These are phyloP conservation scores for Labeo calbasu DNA, from an alignment of 2,797 vertebrate species.

Conservation along the genomic window DNA sequence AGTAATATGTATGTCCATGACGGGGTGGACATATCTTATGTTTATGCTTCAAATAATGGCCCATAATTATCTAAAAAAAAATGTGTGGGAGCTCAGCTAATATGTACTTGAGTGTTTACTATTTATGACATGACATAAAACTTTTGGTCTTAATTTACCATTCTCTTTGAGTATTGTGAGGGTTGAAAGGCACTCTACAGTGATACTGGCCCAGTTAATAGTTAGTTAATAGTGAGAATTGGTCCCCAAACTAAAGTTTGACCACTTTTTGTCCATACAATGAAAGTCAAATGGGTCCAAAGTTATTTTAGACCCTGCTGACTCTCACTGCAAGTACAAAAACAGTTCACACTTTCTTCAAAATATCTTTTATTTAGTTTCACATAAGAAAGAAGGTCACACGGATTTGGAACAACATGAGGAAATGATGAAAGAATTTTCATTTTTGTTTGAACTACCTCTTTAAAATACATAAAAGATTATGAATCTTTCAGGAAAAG, in stretches of 20 bases:
- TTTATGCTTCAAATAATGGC: too few species aligned
- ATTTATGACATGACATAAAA: too few species aligned
- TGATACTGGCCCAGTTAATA: too few species aligned
- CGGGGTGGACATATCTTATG: too few species aligned
- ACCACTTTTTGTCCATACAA: neutral
- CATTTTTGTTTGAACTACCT: neutral
- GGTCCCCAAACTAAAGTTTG: neutral
- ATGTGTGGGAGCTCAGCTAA: too few species aligned
- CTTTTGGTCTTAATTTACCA: too few species aligned
- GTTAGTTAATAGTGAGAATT: neutral
- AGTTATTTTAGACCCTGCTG: neutral
- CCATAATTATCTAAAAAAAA: too few species aligned
- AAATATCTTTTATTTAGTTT: neutral
- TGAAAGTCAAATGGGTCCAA: neutral
- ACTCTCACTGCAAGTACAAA: neutral
- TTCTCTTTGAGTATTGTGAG: too few species aligned
- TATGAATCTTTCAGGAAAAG: neutral
- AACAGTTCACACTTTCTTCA: neutral
- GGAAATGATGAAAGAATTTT: neutral
- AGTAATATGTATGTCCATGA: too few species aligned
- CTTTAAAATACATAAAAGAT: neutral
- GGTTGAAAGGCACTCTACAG: too few species aligned
- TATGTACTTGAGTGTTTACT: too few species aligned
- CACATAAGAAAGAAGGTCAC: neutral
- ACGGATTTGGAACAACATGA: neutral